Evolutionary conservation across 2,797 vertebrate genomes (phyloP).

Genomic region (Iguana delicatissima): DNA sequence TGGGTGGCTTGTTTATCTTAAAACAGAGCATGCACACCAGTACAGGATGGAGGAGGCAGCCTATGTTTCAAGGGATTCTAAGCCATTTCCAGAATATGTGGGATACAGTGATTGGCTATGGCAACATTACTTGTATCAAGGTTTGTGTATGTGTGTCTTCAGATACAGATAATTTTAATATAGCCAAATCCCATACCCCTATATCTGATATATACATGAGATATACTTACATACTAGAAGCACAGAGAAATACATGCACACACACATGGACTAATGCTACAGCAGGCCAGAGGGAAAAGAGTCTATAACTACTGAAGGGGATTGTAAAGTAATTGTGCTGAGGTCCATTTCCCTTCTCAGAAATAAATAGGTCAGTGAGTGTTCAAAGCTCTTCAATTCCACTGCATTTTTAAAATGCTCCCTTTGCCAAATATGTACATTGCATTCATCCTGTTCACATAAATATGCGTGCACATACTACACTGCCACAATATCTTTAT

Average conservation of each 20-base stretch:
- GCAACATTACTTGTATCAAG: neutral
- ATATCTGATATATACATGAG: neutral
- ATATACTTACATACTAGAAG: neutral
- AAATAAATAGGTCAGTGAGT: conserved; percentile 2
- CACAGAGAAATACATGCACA: too few species aligned
- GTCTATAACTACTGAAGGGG: neutral
- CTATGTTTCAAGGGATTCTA: neutral
- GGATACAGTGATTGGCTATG: neutral
- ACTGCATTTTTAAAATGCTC: neutral
- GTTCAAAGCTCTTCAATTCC: neutral
- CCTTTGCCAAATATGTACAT: neutral
- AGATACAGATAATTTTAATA: too few species aligned
- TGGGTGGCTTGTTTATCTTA: neutral
- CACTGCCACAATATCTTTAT: neutral
- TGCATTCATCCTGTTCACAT: neutral
- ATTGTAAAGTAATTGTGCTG: neutral
- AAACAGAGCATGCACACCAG: neutral
- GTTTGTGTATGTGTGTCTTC: neutral
- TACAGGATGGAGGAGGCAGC: neutral
- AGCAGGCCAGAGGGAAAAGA: neutral
- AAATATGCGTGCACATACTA: too few species aligned
- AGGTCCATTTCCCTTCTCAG: neutral
- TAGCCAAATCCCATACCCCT: neutral
- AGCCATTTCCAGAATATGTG: neutral
- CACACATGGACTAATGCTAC: neutral